phyloP scores from a whole-genome alignment of 2,113 vertebrate genomes.

The Tringa solitaria region DNA sequence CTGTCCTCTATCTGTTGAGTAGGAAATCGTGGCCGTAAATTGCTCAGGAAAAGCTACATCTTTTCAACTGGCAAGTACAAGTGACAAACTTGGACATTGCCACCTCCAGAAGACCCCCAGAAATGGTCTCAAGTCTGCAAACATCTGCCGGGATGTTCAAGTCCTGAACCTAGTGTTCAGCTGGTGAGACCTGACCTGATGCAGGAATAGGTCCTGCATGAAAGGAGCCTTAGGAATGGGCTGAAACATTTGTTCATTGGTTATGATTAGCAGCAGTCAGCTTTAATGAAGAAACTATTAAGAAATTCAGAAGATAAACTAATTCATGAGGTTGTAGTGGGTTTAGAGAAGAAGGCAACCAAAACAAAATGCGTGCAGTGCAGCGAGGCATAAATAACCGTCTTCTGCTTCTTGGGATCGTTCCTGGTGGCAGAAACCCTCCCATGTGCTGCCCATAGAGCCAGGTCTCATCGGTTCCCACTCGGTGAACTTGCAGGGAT shows the following conservation, averaged over 20 bases:
- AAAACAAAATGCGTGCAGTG: not conserved
- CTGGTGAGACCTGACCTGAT: not conserved
- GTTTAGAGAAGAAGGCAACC: not conserved
- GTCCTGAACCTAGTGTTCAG: not conserved
- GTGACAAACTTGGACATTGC: not conserved
- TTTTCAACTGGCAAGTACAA: not conserved
- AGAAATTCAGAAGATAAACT: not conserved
- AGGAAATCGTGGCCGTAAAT: not conserved
- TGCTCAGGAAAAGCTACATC: not conserved
- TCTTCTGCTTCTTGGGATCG: not conserved
- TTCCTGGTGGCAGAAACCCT: not conserved
- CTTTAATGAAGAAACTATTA: not conserved
- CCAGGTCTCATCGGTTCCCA: accelerated
- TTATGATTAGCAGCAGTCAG: not conserved
- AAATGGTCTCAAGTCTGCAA: not conserved
- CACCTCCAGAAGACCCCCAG: not conserved
- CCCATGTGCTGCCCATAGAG: accelerated
- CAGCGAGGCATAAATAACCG: not conserved
- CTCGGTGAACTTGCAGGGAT: not conserved
- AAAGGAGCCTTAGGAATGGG: not conserved
- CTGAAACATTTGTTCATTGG: not conserved
- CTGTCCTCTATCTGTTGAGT: not conserved
- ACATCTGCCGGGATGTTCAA: not conserved
- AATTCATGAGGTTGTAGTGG: accelerated
- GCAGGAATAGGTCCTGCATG: not conserved